phyloP scores from a whole-genome alignment of 92 coral and sea anemone species.

The Phymanthus crucifer region DNA sequence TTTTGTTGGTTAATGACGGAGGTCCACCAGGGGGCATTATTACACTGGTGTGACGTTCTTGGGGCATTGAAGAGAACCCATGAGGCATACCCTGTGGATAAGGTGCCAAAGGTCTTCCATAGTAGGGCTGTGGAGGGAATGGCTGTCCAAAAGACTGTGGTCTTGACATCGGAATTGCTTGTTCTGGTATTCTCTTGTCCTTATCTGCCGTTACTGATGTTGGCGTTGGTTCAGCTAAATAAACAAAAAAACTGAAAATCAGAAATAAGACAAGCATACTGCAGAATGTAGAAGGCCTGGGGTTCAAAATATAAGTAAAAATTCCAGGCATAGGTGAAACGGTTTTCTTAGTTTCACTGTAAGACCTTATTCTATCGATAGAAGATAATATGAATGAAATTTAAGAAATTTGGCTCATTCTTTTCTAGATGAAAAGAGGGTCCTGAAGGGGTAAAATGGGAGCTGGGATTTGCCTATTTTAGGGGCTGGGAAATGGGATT shows the following conservation, averaged over 20 bases:
- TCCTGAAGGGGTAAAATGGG: too few species aligned
- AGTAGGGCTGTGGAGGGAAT: constrained; percentile 58
- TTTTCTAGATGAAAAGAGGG: too few species aligned
- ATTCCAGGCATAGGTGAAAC: too few species aligned
- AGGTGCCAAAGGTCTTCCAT: constrained; percentile 48
- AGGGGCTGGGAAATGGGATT: too few species aligned
- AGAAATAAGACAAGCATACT: not conserved
- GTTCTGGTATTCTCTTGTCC: constrained; percentile 63
- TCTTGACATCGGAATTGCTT: constrained; percentile 52
- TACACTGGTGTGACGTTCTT: constrained; percentile 31
- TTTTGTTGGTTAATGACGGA: not conserved
- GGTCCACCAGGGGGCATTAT: constrained; percentile 40
- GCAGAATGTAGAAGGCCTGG: too few species aligned
- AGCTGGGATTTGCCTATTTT: too few species aligned
- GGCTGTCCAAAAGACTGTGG: constrained; percentile 67
- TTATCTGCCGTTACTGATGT: constrained; percentile 74
- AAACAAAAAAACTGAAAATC: not conserved
- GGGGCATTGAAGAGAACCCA: constrained; percentile 52
- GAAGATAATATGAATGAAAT: too few species aligned
- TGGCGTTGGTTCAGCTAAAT: constrained; percentile 80
- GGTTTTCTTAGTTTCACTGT: too few species aligned
- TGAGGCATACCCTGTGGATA: constrained; percentile 57
- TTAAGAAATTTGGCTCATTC: too few species aligned
- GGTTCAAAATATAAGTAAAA: too few species aligned
- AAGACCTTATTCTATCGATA: too few species aligned